Conservation (phyloP, 2,113 vertebrate species). For the Gasterosteus aculeatus region DNA sequence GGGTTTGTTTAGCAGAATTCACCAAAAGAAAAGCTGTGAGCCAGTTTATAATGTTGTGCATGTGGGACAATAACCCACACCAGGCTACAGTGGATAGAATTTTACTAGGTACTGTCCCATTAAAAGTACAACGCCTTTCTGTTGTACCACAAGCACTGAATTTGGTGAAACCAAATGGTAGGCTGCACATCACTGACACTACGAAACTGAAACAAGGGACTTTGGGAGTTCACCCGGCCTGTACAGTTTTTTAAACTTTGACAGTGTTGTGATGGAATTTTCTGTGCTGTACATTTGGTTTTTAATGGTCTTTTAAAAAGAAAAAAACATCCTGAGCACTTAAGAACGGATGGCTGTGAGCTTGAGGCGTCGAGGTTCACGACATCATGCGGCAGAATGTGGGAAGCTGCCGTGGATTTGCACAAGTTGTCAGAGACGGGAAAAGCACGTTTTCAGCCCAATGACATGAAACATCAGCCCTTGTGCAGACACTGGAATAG, state of each 20-base stretch:
- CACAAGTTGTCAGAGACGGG: constrained; percentile 45
- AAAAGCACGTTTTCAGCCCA: constrained; percentile 17
- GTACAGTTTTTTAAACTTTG: not conserved
- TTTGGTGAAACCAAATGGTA: not conserved
- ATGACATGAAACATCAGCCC: not conserved
- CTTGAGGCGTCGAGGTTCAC: constrained; percentile 19
- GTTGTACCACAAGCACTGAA: not conserved
- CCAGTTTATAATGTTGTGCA: not conserved
- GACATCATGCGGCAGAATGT: constrained; percentile 32
- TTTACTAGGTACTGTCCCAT: not conserved
- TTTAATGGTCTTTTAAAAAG: constrained; percentile 4
- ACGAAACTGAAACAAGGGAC: constrained; percentile 6
- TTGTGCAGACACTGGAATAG: constrained; percentile 30
- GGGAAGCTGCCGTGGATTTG: constrained; percentile 63
- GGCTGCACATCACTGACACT: constrained; percentile 22
- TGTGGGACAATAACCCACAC: not conserved
- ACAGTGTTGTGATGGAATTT: constrained; percentile 21
- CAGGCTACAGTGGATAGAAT: not conserved
- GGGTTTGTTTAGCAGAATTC: not conserved
- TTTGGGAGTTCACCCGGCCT: not conserved
- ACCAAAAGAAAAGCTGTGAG: not conserved
- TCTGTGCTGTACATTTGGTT: constrained; percentile 38
- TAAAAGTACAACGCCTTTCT: too few relatives aligned
- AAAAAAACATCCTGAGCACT: constrained; percentile 11
- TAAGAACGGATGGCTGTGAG: constrained; percentile 18